Base-by-base conservation (phyloP, 2,797 vertebrate species). In the Lycodopsis pacificus region DNA sequence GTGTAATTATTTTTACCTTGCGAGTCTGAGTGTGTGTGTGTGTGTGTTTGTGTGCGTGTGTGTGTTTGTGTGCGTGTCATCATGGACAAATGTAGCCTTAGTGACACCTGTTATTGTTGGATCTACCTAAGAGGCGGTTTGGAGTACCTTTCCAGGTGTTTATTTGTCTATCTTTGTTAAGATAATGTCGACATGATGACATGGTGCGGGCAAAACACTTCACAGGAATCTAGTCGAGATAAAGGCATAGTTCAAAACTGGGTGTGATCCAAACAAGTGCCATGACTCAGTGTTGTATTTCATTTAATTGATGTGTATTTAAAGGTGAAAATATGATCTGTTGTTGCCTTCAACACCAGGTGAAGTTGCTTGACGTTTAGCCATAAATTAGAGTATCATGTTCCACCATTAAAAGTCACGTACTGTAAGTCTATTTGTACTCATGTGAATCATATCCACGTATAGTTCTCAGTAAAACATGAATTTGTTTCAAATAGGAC, bases 281-380 rank as follows among this genome's bases (percentile, higher is more conserved):
- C 27, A 14, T 15, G 13, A 25, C 49, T 22, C 48, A n/a, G 19
- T 25, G 12, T 1, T 25, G 22, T 54, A 7, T 27, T 13, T 27
- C 5, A 13, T 54, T 25, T 22, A 5, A 12, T 51, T 11, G 10
- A n/a, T 22, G 0, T 22, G 19, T 44, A 6, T 48, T 48, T 49
- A 4, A 10, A 49, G 20, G 19, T 49, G 5, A 7, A 3, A 80
- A 66, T 71, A 22, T 32, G 65, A 82, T 80, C 80, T 57, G 73
- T 78, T 82, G 73, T 69, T 46, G 27, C 59, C 57, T 70, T 22
- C 44, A 73, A 66, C 76, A 71, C 7, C 69, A 76, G 78, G 70
- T 80, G 75, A 69, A 72, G 27, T 27, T 27, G 27, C 27, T 67
- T 58, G 8, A 70, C 74, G 22, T 3, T 49, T 71, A 65, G 71